phyloP scores from a whole-genome alignment of 2,797 vertebrate genomes.

The Xerus rutilus region DNA sequence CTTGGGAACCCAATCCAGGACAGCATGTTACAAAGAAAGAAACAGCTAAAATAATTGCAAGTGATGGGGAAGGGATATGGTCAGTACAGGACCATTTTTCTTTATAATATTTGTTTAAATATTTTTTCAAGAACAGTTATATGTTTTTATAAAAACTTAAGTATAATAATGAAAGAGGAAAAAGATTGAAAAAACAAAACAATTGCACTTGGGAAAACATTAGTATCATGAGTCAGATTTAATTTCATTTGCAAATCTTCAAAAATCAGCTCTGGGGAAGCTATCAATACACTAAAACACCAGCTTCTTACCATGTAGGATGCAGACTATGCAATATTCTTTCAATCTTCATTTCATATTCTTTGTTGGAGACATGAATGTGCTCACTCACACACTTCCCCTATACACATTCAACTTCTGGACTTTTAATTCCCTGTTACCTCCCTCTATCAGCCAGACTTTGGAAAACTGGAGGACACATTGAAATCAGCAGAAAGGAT shows the following conservation, averaged over 20 bases:
- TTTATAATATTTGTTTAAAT: neutral
- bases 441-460: neutral
- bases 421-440: neutral
- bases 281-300: neutral
- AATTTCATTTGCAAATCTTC: conserved; percentile 41
- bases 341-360: neutral
- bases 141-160: conserved; percentile 2
- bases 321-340: neutral
- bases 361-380: neutral
- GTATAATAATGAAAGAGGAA: neutral
- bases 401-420: neutral
- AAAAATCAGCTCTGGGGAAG: neutral
- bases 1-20: neutral
- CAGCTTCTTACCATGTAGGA: neutral
- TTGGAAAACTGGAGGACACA: neutral
- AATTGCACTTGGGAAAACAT: neutral
- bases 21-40: neutral
- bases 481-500: neutral
- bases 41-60: neutral
- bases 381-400: neutral
- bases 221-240: neutral
- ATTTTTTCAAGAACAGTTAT: conserved; percentile 7
- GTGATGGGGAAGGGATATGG: rapidly evolving
- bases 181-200: neutral
- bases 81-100: neutral